These are phyloP conservation scores for Epinephelus moara DNA, from an alignment of 2,113 vertebrate species.

Conservation along the genomic window DNA sequence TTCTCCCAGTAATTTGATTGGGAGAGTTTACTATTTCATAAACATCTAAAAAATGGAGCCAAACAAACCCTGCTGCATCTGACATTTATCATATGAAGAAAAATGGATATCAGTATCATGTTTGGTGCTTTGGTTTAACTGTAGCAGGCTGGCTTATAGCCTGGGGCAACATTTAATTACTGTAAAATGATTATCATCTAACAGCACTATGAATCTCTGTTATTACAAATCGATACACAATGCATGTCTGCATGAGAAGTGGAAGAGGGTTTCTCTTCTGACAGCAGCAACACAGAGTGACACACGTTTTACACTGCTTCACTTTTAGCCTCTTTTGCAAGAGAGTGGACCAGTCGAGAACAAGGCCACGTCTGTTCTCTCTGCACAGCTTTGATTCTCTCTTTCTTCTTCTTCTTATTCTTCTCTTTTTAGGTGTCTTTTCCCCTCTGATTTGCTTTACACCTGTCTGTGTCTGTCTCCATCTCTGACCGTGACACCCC, in stretches of 20 bases:
- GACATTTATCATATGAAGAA: slow-evolving; percentile 10
- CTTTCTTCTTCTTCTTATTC: not conserved
- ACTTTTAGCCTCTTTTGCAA: not conserved
- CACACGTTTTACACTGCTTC: not conserved
- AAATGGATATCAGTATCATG: slow-evolving; percentile 6
- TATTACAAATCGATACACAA: not conserved
- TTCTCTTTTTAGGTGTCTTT: slow-evolving; percentile 6
- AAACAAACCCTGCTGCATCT: slow-evolving; percentile 1
- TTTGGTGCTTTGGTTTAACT: slow-evolving; percentile 1
- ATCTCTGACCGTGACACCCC: not conserved
- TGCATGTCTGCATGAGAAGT: not conserved
- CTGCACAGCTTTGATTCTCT: slow-evolving; percentile 19
- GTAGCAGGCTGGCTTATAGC: not conserved
- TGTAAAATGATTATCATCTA: not conserved
- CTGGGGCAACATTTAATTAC: not conserved
- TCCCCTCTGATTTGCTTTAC: slow-evolving; percentile 5
- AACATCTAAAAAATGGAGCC: not conserved
- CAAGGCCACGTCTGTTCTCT: slow-evolving; percentile 54
- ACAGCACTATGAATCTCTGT: not conserved
- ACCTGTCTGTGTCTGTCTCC: not conserved
- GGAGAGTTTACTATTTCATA: slow-evolving; percentile 10
- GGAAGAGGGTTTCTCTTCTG: not conserved
- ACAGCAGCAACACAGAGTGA: slow-evolving; percentile 9
- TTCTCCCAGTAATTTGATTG: slow-evolving; percentile 14
- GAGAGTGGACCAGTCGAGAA: slow-evolving; percentile 37